Evolutionary conservation across 2,113 vertebrate genomes (phyloP), one percentile per base, ranked within the genome.

Genomic region (Sorex fumeus): DNA sequence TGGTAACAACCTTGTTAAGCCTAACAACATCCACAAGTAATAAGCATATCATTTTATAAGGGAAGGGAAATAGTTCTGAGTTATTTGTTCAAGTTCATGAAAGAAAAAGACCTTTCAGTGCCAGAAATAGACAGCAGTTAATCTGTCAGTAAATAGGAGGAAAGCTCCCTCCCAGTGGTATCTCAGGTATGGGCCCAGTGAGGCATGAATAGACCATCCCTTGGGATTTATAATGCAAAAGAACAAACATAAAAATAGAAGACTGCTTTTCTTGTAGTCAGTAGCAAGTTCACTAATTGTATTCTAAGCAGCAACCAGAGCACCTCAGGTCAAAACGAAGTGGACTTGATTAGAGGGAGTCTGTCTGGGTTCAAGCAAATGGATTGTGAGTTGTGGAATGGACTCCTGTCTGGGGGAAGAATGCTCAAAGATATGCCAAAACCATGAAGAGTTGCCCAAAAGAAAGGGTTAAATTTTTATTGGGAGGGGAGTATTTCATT

Each of bases 221-320:
- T 93, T 86, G 86, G 93, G 88, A 93, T 87, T 95, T 94, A 88
- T 77, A 93, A 83, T 91, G 83, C 50, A 90, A 90, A 95, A 96
- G 91, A 87, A 96, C 88, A 96, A 91, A 94, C 34, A 87, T 91
- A 90, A 92, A 96, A 94, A 88, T 96, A 91, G 91, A 96, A 93
- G 45, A 50, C 67, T 88, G 36, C n/a, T 67, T 92, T 95, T 95
- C 76, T n/a, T 64, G 30, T 71, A 93, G 75, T 86, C 71, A 81
- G 43, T 80, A 36, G 47, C 72, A 88, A 88, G 21, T 88, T 84
- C 32, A 95, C 19, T 67, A 72, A 62, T 88, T 62, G 45, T 80
- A 84, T 80, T 87, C 86, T 30, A 89, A 57, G 69, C 50, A 95
- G 36, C 27, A 88, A 88, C 77, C 57, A 74, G 18, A 91, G n/a